phyloP scores from a whole-genome alignment of 2,113 vertebrate genomes.

The Rhabdomys dilectus region DNA sequence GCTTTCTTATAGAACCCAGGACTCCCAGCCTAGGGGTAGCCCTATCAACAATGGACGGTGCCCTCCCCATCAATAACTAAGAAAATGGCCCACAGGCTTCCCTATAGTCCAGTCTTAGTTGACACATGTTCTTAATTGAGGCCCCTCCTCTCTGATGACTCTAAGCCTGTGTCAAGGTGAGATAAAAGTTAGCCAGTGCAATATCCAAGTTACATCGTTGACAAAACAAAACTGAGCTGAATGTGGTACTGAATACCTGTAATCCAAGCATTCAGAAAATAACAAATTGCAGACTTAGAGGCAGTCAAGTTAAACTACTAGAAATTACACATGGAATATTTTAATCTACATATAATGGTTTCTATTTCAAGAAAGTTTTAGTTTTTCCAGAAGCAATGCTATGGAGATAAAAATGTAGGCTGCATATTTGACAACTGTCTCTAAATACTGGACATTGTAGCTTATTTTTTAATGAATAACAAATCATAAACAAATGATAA shows the following conservation, averaged over 20 bases:
- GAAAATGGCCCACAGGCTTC: neutral
- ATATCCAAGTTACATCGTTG: neutral
- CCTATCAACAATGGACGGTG: neutral
- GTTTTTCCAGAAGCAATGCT: slow-evolving; percentile 36
- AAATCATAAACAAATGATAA: neutral
- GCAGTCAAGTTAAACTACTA: neutral
- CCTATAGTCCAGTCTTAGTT: neutral
- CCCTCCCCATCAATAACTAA: neutral
- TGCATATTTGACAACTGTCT: slow-evolving; percentile 33
- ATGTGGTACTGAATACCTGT: neutral
- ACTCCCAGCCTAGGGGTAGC: neutral
- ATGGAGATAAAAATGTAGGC: neutral
- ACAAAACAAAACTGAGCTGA: neutral
- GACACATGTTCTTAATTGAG: neutral
- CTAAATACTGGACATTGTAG: neutral
- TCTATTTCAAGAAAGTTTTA: slow-evolving; percentile 33
- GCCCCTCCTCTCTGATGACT: neutral
- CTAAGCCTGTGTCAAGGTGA: neutral
- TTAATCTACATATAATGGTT: neutral
- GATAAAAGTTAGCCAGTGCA: neutral
- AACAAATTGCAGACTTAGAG: neutral
- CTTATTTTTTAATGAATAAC: neutral
- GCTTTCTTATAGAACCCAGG: neutral
- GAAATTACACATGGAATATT: slow-evolving; percentile 48
- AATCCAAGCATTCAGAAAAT: neutral